These are phyloP conservation scores for Ecdyonurus torrentis DNA, from an alignment of 2,888 invertebrate species.

Conservation along the genomic window DNA sequence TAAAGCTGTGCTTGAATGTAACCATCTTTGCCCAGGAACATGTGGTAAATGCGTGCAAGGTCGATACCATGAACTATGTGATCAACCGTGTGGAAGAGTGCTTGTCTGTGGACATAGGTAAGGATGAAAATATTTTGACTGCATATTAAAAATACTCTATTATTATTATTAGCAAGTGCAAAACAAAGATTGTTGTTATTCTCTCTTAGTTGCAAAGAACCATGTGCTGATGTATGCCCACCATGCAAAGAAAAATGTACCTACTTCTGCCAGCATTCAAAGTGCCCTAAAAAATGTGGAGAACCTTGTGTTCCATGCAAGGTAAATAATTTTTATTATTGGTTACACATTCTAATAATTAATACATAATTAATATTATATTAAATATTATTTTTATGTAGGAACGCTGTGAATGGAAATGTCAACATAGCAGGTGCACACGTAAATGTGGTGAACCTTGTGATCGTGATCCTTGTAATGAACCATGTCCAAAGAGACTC, in stretches of 20 bases:
- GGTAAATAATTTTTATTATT: slow-evolving; percentile 11
- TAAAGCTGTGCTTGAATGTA: slow-evolving; percentile 28
- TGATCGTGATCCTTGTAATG: slow-evolving; percentile 27
- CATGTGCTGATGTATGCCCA: slow-evolving; percentile 37
- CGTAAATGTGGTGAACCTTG: slow-evolving; percentile 32
- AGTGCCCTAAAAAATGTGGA: slow-evolving; percentile 29
- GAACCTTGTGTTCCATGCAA: slow-evolving; percentile 25
- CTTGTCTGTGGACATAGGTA: slow-evolving; percentile 41
- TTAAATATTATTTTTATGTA: slow-evolving; percentile 14
- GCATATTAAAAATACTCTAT: too few relatives aligned
- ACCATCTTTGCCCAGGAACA: slow-evolving; percentile 45
- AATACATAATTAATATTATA: not conserved
- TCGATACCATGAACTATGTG: slow-evolving; percentile 41
- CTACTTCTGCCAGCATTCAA: slow-evolving; percentile 33
- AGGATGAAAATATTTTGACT: not conserved
- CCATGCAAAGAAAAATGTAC: slow-evolving; percentile 34
- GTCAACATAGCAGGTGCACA: slow-evolving; percentile 31
- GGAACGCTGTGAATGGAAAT: slow-evolving; percentile 29
- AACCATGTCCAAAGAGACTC: slow-evolving; percentile 25
- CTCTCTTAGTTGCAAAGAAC: slow-evolving; percentile 30
- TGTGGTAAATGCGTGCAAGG: slow-evolving; percentile 52
- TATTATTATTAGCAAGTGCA: not conserved
- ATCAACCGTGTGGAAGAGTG: slow-evolving; percentile 32
- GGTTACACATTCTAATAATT: not conserved
- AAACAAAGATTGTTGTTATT: not conserved